These are phyloP conservation scores for Parambassis ranga DNA, from an alignment of 2,797 vertebrate genomes.

Conservation along the genomic window DNA sequence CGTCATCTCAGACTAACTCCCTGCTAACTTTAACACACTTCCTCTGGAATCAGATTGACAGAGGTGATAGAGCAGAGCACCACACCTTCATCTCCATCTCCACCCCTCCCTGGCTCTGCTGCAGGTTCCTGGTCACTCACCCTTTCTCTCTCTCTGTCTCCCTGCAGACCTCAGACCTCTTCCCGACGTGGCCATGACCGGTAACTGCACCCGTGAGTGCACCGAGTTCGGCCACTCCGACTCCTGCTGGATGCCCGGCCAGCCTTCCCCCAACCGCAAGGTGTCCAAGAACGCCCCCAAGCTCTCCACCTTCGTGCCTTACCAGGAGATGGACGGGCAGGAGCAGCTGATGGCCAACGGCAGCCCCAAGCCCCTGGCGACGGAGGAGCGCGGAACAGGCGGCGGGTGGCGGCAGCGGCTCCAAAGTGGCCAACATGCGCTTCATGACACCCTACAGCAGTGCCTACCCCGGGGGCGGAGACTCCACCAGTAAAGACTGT, in stretches of 20 bases:
- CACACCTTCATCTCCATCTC: background rate
- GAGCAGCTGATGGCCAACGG: slow-evolving; percentile 90
- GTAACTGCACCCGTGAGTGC: slow-evolving; percentile 97
- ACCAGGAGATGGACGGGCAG: slow-evolving; percentile 95
- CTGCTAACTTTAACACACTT: too few species aligned
- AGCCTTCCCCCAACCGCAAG: slow-evolving; percentile 93
- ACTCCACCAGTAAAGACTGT: slow-evolving; percentile 92
- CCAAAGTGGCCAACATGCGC: slow-evolving; percentile 95
- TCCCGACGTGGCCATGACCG: slow-evolving; percentile 98
- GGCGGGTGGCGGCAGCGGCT: slow-evolving; percentile 76
- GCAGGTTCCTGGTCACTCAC: background rate
- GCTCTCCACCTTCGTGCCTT: slow-evolving; percentile 99
- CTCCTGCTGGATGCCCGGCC: slow-evolving; percentile 98
- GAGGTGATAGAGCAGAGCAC: background rate
- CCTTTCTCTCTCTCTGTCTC: background rate
- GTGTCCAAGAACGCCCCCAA: slow-evolving; percentile 88
- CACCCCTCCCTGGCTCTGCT: too few species aligned
- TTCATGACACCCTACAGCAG: slow-evolving; percentile 96
- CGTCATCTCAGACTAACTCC: too few species aligned
- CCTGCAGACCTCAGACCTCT: slow-evolving; percentile 92
- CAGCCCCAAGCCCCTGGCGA: slow-evolving; percentile 87
- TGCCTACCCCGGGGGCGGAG: slow-evolving; percentile 94
- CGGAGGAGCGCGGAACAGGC: slow-evolving; percentile 85
- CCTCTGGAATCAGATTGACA: too few species aligned
- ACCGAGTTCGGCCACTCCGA: slow-evolving; percentile 98